Base-by-base conservation (phyloP, 2,888 invertebrate species). In the Orthosia gracilis region DNA sequence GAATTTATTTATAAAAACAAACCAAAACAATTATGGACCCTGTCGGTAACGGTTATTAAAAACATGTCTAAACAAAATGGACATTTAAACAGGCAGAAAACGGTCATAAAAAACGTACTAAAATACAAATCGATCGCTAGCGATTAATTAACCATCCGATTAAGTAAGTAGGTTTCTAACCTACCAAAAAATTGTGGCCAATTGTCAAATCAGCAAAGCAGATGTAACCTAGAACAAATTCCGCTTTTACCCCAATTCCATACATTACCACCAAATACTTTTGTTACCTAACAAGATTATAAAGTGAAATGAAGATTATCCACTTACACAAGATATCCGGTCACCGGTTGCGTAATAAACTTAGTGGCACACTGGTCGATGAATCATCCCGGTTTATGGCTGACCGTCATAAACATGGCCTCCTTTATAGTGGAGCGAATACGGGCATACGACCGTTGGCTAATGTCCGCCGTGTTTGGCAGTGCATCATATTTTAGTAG, bases 321-420 rank as follows among this genome's bases (percentile, higher is more conserved):
- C 69, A 80, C 75, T 86, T 80, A 86, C 67, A 63, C 69, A 77
- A 84, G 69, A 80, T 69, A 70, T 80, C 83, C 85, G 86, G 86
- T 85, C 70, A 84, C 65, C 76, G 64, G 78, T 85, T 84, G 59
- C 58, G 73, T 74, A 84, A 85, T 86, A 83, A 84, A 86, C 75
- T 80, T 83, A 76, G 76, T 73, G 68, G 80, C 64, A 76, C 75
- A 78, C 69, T 66, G 78, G 83, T 83, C 86, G 62, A 84, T 85
- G 85, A 85, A 85, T 85, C 85, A 85, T 80, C 69, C 58, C 54
- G 57, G 78, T 86, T 86, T 85, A 85, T 85, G 57, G 80, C 70
- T 59, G 76, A 82, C 82, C 83, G 83, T 76, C 69, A 83, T 86
- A 85, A 85, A 85, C 80, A 77, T 80, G 26, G 73, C 55, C 84